A percentile compares a stretch with the other conserved stretches of the same genome.
Evolutionary conservation across 2,888 invertebrate genomes (phyloP).

Genomic region (Dorcus parallelipipedus): DNA sequence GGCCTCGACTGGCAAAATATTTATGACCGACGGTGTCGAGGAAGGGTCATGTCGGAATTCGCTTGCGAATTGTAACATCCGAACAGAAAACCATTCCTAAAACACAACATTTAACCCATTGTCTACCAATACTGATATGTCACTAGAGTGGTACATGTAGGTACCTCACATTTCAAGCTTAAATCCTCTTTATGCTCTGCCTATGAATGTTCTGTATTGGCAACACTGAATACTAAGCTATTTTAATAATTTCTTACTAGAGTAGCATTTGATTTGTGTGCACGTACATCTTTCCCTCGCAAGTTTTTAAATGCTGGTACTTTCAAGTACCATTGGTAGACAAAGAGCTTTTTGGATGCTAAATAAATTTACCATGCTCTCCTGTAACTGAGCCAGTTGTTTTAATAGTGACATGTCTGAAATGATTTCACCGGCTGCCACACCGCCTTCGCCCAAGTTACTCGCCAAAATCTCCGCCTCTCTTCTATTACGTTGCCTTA

Average conservation of each 20-base stretch:
- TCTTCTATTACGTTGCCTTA: conserved; percentile 73
- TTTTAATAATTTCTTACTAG: no score
- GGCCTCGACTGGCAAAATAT: conserved; percentile 23
- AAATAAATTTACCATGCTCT: conserved; percentile 69
- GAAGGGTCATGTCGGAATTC: conserved; percentile 54
- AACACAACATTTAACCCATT: background rate
- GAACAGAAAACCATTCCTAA: conserved; percentile 76
- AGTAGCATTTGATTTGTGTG: no score
- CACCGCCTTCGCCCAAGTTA: conserved; percentile 80
- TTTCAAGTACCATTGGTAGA: no score
- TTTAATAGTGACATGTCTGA: conserved; percentile 78
- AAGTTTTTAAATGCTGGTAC: no score
- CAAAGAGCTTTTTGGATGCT: background rate
- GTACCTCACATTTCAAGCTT: no score
- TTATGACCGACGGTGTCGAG: conserved; percentile 35
- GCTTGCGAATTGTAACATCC: conserved; percentile 60
- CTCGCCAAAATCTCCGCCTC: conserved; percentile 93
- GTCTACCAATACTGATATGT: no score
- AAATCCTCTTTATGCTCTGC: no score
- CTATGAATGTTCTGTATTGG: no score
- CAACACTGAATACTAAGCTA: no score
- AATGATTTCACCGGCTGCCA: conserved; percentile 80
- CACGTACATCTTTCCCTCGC: no score
- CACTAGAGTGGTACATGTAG: no score
- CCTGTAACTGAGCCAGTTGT: conserved; percentile 85